phyloP scores from a whole-genome alignment of 2,888 invertebrate genomes.

The Microctonus hyperodae region DNA sequence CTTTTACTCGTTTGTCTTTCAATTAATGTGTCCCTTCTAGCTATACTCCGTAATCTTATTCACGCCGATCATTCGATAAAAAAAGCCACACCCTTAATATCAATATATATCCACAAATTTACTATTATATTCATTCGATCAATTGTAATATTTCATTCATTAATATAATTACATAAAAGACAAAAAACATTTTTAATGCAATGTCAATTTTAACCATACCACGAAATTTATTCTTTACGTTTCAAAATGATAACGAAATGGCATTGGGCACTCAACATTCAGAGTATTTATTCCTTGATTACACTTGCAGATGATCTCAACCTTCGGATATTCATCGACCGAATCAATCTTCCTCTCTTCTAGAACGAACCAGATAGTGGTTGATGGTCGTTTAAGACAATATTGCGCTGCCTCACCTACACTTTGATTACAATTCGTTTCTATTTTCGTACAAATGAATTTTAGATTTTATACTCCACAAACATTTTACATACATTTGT shows the following conservation, averaged over 20 bases:
- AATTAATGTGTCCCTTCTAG: constrained; percentile 22
- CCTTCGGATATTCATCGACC: constrained; percentile 42
- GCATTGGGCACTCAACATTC: constrained; percentile 29
- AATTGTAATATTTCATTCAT: not conserved
- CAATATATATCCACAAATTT: not conserved
- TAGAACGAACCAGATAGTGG: not conserved
- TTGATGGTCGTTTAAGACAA: not conserved
- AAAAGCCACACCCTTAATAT: not conserved
- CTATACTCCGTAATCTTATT: constrained; percentile 1
- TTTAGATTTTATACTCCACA: not conserved
- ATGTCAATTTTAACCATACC: constrained; percentile 7
- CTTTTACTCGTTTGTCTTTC: constrained; percentile 25
- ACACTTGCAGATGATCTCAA: constrained; percentile 47
- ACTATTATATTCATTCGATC: not conserved
- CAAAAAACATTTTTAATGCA: not conserved
- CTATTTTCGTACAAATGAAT: not conserved
- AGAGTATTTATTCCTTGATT: constrained; percentile 38
- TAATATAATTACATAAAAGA: too few relatives aligned
- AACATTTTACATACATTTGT: not conserved
- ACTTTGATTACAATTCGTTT: not conserved
- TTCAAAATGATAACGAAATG: constrained; percentile 7
- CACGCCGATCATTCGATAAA: constrained; percentile 2
- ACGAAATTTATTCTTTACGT: not conserved
- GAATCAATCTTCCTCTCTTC: constrained; percentile 46
- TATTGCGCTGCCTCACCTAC: not conserved